A percentile compares a stretch with the other conserved stretches of the same genome.
These are phyloP conservation scores for Staurois parvus DNA, from an alignment of 2,797 vertebrate species.

Conservation along the genomic window DNA sequence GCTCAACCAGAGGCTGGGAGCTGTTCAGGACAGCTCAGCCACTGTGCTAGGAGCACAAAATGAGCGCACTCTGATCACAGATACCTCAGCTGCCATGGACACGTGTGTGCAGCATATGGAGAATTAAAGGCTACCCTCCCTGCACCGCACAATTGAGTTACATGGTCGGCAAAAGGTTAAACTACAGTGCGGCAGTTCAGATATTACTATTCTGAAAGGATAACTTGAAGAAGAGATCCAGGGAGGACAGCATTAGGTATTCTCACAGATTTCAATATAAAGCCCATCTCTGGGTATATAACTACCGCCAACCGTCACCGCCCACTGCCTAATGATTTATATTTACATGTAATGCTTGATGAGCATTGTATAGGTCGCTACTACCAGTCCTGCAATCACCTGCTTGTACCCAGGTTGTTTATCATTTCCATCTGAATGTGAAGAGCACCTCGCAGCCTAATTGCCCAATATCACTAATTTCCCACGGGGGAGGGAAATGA, in stretches of 20 bases:
- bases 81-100: too few species aligned
- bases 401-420: slow-evolving; percentile 55
- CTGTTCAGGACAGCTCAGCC: too few species aligned
- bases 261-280: background rate
- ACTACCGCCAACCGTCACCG: background rate
- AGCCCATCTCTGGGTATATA: background rate
- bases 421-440: slow-evolving; percentile 69
- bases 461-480: slow-evolving; percentile 75
- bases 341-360: slow-evolving; percentile 8
- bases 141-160: too few species aligned
- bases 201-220: background rate
- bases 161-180: too few species aligned
- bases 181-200: background rate
- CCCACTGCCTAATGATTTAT: slow-evolving; percentile 23
- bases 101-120: too few species aligned
- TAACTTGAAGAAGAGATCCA: too few species aligned
- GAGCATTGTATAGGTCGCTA: slow-evolving; percentile 17
- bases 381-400: background rate
- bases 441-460: slow-evolving; percentile 70
- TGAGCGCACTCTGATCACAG: too few species aligned
- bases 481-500: slow-evolving; percentile 72
- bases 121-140: too few species aligned
- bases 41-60: too few species aligned
- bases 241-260: background rate
- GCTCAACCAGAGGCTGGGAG: too few species aligned